phyloP scores from a whole-genome alignment of 1,140 invertebrate genomes.

The Cotesia vestalis region DNA sequence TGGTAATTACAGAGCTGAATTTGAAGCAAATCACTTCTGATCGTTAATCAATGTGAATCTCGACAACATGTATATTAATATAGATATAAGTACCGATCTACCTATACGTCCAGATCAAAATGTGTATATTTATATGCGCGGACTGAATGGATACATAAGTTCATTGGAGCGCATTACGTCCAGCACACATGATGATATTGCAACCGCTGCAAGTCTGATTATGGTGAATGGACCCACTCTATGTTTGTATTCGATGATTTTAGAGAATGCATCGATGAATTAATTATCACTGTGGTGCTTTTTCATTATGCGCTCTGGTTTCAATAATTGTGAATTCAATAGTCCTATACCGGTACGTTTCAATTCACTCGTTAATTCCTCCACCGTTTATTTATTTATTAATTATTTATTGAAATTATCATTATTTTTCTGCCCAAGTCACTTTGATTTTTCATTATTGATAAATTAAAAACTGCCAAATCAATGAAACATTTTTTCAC shows the following conservation, averaged over 20 bases:
- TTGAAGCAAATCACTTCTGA: slow-evolving; percentile 19
- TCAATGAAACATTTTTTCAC: too few relatives aligned
- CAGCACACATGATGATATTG: slow-evolving; percentile 4
- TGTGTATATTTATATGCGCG: neutral
- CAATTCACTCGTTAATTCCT: neutral
- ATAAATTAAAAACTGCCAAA: too few relatives aligned
- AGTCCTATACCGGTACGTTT: neutral
- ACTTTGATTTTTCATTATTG: too few relatives aligned
- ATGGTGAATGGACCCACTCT: slow-evolving; percentile 8
- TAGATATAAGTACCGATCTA: neutral
- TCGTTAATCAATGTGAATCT: slow-evolving; percentile 22
- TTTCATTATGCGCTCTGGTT: neutral
- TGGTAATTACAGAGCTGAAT: slow-evolving; percentile 10
- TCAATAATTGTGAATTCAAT: neutral
- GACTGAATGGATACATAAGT: slow-evolving; percentile 13
- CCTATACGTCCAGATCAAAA: too few relatives aligned
- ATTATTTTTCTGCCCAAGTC: neutral
- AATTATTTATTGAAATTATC: neutral
- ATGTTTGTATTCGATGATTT: slow-evolving; percentile 20
- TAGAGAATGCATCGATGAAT: slow-evolving; percentile 20
- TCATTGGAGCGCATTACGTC: slow-evolving; percentile 12
- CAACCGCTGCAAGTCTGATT: slow-evolving; percentile 14
- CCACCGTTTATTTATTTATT: neutral
- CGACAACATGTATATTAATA: neutral
- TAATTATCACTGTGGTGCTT: slow-evolving; percentile 18